Percentiles rank a stretch among this genome's conserved stretches.
Conservation (phyloP, 2,888 invertebrate genomes). For the Lordiphosa fenestrarum region DNA sequence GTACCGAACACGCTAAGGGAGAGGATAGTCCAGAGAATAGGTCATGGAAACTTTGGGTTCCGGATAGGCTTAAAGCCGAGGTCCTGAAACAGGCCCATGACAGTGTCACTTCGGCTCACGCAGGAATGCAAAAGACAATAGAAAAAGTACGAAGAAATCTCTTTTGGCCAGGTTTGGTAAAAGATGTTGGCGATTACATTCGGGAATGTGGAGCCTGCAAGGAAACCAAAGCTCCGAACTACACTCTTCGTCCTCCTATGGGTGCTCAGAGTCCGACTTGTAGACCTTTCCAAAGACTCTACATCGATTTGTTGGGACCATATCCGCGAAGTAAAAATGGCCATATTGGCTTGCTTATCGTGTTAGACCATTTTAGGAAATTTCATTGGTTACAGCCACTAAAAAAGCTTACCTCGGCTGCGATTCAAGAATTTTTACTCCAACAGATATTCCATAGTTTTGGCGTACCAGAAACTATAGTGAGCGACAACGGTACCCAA, state of each 20-base stretch:
- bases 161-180: no score
- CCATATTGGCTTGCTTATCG: not conserved
- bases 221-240: not conserved
- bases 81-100: conserved; percentile 1
- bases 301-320: not conserved
- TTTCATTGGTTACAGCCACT: conserved; percentile 2
- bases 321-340: no score
- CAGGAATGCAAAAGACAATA: not conserved
- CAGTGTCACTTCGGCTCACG: not conserved
- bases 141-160: no score
- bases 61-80: not conserved
- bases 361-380: conserved; percentile 3
- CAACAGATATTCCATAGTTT: not conserved
- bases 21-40: no score
- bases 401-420: not conserved
- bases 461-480: conserved; percentile 1
- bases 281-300: not conserved
- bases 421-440: not conserved
- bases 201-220: conserved; percentile 1
- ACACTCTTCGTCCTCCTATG: not conserved
- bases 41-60: not conserved
- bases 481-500: not conserved
- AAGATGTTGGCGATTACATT: conserved; percentile 7
- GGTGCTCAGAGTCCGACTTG: not conserved
- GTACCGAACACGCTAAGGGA: no score